Percentiles rank a stretch among this genome's conserved stretches.
Evolutionary conservation across 1,140 invertebrate species (phyloP).

Genomic region (Drosophila willistoni): DNA sequence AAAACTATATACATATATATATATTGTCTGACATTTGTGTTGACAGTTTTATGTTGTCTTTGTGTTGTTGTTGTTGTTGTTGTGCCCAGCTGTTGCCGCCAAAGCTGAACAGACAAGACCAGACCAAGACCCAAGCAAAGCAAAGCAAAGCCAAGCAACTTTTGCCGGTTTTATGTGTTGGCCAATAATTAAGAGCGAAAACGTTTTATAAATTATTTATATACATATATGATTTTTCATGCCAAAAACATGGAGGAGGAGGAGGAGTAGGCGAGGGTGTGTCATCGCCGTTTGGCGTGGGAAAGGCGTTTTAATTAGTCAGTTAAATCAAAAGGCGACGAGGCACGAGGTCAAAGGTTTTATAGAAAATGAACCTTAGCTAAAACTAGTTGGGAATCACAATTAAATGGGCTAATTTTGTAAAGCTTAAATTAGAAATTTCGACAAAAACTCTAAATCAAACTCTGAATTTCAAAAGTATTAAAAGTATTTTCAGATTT

Average conservation of each 20-base stretch:
- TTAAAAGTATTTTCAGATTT: too few species aligned
- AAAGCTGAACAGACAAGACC: not conserved
- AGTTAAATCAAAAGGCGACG: not conserved
- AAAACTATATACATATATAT: not conserved
- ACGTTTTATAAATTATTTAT: slow-evolving; percentile 52
- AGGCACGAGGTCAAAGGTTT: too few species aligned
- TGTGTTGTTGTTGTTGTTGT: slow-evolving; percentile 43
- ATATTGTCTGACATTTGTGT: slow-evolving; percentile 60
- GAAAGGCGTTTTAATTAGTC: slow-evolving; percentile 39
- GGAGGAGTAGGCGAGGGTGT: slow-evolving; percentile 39
- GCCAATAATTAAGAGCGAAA: slow-evolving; percentile 62
- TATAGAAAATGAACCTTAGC: too few species aligned
- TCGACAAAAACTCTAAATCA: not conserved
- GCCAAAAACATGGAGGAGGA: not conserved
- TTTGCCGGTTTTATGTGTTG: slow-evolving; percentile 19
- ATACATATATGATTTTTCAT: slow-evolving; percentile 12
- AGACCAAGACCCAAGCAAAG: slow-evolving; percentile 8
- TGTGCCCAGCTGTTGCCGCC: slow-evolving; percentile 24
- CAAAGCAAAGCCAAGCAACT: not conserved
- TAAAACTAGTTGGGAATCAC: too few species aligned
- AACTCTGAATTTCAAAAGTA: not conserved
- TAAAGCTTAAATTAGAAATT: too few species aligned
- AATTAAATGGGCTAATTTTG: too few species aligned
- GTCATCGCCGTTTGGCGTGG: slow-evolving; percentile 48
- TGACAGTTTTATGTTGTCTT: slow-evolving; percentile 66